These are phyloP conservation scores for Phyllostomus discolor DNA, from an alignment of 2,113 vertebrate species.

Conservation along the genomic window DNA sequence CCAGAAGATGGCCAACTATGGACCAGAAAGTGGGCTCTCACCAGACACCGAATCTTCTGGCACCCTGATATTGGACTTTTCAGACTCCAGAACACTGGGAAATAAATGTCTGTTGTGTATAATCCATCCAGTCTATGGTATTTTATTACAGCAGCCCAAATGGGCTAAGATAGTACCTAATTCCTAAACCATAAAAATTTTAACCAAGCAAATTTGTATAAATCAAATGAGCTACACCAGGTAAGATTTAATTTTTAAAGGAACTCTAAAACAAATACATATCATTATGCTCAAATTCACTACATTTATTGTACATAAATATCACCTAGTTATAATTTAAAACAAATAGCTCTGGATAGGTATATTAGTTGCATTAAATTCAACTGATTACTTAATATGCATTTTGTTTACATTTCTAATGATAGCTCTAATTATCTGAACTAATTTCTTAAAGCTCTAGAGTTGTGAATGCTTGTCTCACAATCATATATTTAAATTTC, in stretches of 20 bases:
- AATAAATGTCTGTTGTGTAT: background rate
- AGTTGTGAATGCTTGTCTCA: background rate
- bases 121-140: background rate
- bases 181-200: background rate
- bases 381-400: background rate
- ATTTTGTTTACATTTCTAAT: background rate
- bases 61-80: background rate
- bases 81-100: background rate
- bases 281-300: background rate
- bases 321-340: background rate
- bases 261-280: conserved; percentile 19
- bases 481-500: background rate
- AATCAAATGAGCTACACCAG: background rate
- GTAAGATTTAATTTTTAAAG: background rate
- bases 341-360: background rate
- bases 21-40: background rate
- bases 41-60: background rate
- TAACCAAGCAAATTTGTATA: background rate
- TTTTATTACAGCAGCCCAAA: background rate
- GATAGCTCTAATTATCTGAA: background rate
- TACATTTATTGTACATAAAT: background rate
- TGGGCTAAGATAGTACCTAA: background rate
- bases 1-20: background rate
- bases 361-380: background rate
- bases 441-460: background rate